Evolutionary conservation across 2,113 vertebrate genomes (phyloP).

Genomic region (Condylura cristata): DNA sequence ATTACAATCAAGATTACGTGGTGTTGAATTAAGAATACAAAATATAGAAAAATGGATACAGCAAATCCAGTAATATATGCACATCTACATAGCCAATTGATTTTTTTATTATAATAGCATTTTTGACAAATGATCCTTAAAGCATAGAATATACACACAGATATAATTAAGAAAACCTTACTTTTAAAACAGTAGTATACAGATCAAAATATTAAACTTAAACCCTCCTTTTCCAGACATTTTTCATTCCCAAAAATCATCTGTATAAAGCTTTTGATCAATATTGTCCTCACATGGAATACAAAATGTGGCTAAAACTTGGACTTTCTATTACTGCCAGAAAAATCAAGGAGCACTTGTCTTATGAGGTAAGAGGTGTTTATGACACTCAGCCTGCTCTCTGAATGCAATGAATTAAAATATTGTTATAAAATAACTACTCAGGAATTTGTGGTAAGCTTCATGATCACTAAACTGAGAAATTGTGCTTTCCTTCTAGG

Average conservation of each 20-base stretch:
- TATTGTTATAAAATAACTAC: neutral
- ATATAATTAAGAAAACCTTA: neutral
- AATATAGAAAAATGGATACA: neutral
- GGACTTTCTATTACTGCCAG: slow-evolving; percentile 76
- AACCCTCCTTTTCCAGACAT: slow-evolving; percentile 72
- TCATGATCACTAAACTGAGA: neutral
- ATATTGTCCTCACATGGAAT: slow-evolving; percentile 72
- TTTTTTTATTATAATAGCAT: neutral
- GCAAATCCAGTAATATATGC: neutral
- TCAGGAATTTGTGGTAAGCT: neutral
- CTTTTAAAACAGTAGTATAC: neutral
- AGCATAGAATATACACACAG: neutral
- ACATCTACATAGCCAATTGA: neutral
- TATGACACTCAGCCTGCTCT: neutral
- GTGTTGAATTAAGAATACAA: neutral
- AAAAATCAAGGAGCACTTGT: slow-evolving; percentile 80
- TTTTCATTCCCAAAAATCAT: slow-evolving; percentile 78
- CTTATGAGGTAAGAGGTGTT: slow-evolving; percentile 78
- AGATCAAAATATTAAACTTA: slow-evolving; percentile 41
- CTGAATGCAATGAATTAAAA: neutral
- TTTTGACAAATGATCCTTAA: neutral
- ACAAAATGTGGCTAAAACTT: slow-evolving; percentile 83
- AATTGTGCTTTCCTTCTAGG: slow-evolving; percentile 65
- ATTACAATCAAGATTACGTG: neutral
- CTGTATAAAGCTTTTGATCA: slow-evolving; percentile 79